phyloP scores from a whole-genome alignment of 2,888 invertebrate genomes.

The Oxytorus armatus region DNA sequence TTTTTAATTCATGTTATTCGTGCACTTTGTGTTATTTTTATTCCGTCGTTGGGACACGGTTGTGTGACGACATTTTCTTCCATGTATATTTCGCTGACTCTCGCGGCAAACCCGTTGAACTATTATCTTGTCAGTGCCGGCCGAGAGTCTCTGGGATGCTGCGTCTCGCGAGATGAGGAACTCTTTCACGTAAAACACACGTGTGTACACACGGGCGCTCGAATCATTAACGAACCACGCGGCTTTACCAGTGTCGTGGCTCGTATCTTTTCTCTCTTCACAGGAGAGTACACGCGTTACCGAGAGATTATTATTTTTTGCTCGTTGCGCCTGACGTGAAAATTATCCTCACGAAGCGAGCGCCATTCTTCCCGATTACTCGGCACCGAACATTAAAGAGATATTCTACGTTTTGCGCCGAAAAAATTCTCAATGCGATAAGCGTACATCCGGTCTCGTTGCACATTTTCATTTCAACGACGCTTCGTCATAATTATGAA shows the following conservation, averaged over 20 bases:
- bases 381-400: constrained; percentile 36
- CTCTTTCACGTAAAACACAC: constrained; percentile 41
- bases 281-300: too few relatives aligned
- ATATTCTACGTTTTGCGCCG: constrained; percentile 36
- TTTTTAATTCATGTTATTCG: constrained; percentile 5
- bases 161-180: constrained; percentile 32
- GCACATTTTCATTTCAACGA: not conserved
- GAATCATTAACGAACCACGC: constrained; percentile 55
- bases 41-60: constrained; percentile 14
- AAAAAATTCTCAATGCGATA: constrained; percentile 30
- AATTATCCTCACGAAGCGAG: constrained; percentile 55
- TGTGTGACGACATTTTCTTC: constrained; percentile 47
- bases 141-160: constrained; percentile 22
- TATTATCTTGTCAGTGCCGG: constrained; percentile 64
- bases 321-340: constrained; percentile 60
- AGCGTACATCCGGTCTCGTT: constrained; percentile 37
- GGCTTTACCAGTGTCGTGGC: constrained; percentile 33
- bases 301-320: constrained; percentile 42
- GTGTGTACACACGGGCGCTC: constrained; percentile 19
- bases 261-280: too few relatives aligned
- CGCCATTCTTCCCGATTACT: constrained; percentile 32
- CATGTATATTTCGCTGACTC: constrained; percentile 50
- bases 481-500: not conserved
- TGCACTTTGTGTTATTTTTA: constrained; percentile 36
- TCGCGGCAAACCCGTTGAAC: constrained; percentile 59